Percentiles rank a stretch among this genome's conserved stretches.
Evolutionary conservation across 2,797 vertebrate genomes (phyloP).

Genomic region (Notoglanidium macrostoma): DNA sequence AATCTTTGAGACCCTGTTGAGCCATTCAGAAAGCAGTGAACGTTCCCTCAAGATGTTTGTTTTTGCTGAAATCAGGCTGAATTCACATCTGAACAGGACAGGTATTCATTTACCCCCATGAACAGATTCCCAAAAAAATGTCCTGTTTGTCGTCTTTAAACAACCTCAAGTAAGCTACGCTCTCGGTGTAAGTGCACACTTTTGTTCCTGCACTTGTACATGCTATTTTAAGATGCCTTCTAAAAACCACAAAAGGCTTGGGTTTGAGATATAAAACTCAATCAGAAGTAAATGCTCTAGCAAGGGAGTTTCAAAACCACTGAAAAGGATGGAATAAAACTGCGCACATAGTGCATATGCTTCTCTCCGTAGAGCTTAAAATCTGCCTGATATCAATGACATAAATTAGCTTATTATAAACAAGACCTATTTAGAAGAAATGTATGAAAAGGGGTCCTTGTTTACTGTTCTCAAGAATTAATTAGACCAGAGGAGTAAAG

Average conservation of each 20-base stretch:
- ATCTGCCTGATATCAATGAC: neutral
- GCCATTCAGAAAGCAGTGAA: neutral
- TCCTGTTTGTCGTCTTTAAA: conserved; percentile 8
- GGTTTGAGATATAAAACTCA: neutral
- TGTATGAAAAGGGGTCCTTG: neutral
- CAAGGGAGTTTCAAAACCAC: neutral
- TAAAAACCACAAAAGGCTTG: neutral
- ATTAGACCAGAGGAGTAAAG: neutral
- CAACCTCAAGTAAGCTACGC: neutral
- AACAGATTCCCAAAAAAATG: neutral
- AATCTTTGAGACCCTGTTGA: neutral
- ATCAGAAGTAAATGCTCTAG: neutral
- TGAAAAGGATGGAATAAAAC: neutral
- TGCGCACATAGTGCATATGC: neutral
- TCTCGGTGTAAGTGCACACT: neutral
- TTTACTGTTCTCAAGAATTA: conserved; percentile 1
- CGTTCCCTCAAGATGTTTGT: neutral
- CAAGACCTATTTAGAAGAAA: neutral
- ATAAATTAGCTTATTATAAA: conserved; percentile 7
- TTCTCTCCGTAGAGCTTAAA: neutral
- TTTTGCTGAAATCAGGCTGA: neutral
- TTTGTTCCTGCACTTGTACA: neutral
- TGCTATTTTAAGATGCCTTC: neutral
- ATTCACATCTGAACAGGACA: conserved; percentile 13
- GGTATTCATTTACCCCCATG: neutral